Evolutionary conservation across 37 sponge, comb jelly and placozoan genomes (phyloP), one percentile per base, ranked within the genome.

Genomic region (Aplysina aerophoba): DNA sequence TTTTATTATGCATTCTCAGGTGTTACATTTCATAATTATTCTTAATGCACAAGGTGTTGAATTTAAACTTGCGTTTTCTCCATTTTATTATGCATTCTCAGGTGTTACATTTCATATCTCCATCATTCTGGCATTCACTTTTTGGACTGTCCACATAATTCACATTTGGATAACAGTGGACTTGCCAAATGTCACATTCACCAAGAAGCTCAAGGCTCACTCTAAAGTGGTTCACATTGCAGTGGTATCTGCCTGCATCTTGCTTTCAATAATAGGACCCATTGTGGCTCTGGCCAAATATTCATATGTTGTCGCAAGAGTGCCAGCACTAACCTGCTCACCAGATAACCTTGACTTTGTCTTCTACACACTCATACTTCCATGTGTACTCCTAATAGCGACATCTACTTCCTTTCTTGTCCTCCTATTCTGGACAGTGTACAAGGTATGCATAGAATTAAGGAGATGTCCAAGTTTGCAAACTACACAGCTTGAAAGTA

Each of bases 111-210:
- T 69, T 6, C 71, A 69, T 17, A 12, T 69, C 6, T 35, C 34
- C 34, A 69, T 69, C 34, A 17, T 69, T 30, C 13, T 69, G 71
- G 17, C 34, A 28, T 69, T 69, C 33, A 5, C 6, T 34, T 69
- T 69, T 6, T 69, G 71, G 71, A 31, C 34, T n/a, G 31, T 31
- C 1, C 71, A 69, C 33, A 69, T 69, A 30, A 28, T 69, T 31
- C 71, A 69, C 71, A 69, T 69, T 34, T 69, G 71, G 71, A 69
- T 69, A 30, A 30, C 71, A 69, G 34, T 69, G 28, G 71, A n/a
- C 19, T 25, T 69, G 15, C 71, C 71, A 30, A 33, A 69, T 28
- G 4, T 30, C 34, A 35, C 71, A 69, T 44, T 44, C 50, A 44
- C 50, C 13, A 69, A 69, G 33, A 69, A 69, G 6, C 17, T 69